These are phyloP conservation scores for Ovis aries DNA, from an alignment of 2,113 vertebrate genomes.

Conservation along the genomic window ARS-UI_Ramb_v3.0 NC_056080.1:28579001-28579500, in stretches of 20 bases:
- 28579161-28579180: background rate
- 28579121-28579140: background rate
- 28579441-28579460: slow-evolving; percentile 64
- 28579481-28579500: slow-evolving; percentile 56
- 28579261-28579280: slow-evolving; percentile 15
- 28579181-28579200: background rate
- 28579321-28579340: slow-evolving; percentile 53
- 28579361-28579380: slow-evolving; percentile 52
- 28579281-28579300: slow-evolving; percentile 38
- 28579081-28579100: background rate
- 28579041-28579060: background rate
- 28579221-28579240: background rate
- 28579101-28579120: background rate
- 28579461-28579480: slow-evolving; percentile 72
- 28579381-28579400: slow-evolving; percentile 60
- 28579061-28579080: background rate
- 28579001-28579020: background rate
- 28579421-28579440: slow-evolving; percentile 71
- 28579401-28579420: slow-evolving; percentile 48
- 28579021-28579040: background rate
- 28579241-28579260: slow-evolving; percentile 32
- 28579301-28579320: slow-evolving; percentile 50
- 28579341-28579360: slow-evolving; percentile 44
- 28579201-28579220: background rate
- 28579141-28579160: background rate